Evolutionary conservation across 2,888 invertebrate species (phyloP).

Genomic region (Pristionchus exspectatus): DNA sequence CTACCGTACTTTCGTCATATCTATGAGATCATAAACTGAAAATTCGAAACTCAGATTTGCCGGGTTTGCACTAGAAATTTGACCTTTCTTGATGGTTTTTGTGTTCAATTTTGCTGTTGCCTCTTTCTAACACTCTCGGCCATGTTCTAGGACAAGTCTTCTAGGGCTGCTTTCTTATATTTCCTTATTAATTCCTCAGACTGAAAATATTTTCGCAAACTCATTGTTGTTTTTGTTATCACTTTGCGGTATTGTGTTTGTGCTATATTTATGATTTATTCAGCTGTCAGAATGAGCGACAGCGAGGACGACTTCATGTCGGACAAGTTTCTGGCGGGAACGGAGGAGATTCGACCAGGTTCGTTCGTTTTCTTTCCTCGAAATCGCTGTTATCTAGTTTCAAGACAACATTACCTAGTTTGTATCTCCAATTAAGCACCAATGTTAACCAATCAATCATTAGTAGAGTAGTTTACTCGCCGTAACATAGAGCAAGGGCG

Average conservation of each 20-base stretch:
- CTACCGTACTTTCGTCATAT: background rate
- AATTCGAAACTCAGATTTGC: no score
- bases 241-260: background rate
- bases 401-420: background rate
- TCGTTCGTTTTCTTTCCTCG: background rate
- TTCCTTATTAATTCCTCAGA: no score
- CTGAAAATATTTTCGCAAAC: background rate
- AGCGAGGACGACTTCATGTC: conserved; percentile 77
- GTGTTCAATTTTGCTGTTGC: no score
- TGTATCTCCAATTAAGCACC: background rate
- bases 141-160: no score
- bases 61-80: no score
- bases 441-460: background rate
- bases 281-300: conserved; percentile 60
- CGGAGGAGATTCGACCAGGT: conserved; percentile 47
- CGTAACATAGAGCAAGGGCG: no score
- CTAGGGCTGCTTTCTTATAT: no score
- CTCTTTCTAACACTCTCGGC: no score
- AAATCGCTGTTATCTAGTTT: background rate
- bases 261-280: background rate
- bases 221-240: background rate
- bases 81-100: no score
- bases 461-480: no score
- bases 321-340: conserved; percentile 65
- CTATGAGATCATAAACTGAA: background rate